Evolutionary conservation across 2,797 vertebrate species (phyloP), one percentile per base, ranked within the genome.

Genomic region (Microctenopoma stevenorrisi): DNA sequence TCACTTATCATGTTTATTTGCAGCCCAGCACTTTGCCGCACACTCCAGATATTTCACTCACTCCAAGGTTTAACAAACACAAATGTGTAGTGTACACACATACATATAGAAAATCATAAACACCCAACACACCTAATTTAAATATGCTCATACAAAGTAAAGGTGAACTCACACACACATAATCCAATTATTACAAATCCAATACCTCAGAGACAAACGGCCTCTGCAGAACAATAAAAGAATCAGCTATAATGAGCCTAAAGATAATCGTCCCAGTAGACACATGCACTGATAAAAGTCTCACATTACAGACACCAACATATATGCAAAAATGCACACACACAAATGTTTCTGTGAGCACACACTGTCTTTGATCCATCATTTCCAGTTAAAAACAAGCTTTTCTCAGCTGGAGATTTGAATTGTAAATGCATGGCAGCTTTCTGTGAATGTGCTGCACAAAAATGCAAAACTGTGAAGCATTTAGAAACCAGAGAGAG

Each of bases 131-230:
- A 66, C 26, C 47, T 48, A 38, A 60, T 60, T 68, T 52, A 53
- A 73, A 81, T 43, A 81, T 37, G 75, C 57, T 59, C 42, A 42
- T 26, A 63, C 54, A 71, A 55, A 63, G 7, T 6, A 28, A 74
- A 74, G 42, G 18, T 55, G 50, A 83, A 72, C 26, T 47, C 33
- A 63, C 33, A 33, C 62, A 63, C 46, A 47, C 47, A 65, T 13
- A 37, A 35, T 71, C 64, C 81, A 79, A 72, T 78, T 73, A 85
- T 82, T 84, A 81, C 66, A 72, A 84, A 89, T 79, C 68, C 81
- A 90, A 87, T 91, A 87, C 64, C 60, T 58, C 62, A 51, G 69
- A 90, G 89, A 93, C 81, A 87, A 89, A 93, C 84, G 67, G 74
- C 73, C 78, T 88, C 88, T 42, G 46, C 37, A 46, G 67, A 50